A percentile compares a stretch with the other conserved stretches of the same genome.
These are phyloP conservation scores for Lasioglossum leucozonium DNA, from an alignment of 2,888 invertebrate genomes.

Conservation along the genomic window DNA sequence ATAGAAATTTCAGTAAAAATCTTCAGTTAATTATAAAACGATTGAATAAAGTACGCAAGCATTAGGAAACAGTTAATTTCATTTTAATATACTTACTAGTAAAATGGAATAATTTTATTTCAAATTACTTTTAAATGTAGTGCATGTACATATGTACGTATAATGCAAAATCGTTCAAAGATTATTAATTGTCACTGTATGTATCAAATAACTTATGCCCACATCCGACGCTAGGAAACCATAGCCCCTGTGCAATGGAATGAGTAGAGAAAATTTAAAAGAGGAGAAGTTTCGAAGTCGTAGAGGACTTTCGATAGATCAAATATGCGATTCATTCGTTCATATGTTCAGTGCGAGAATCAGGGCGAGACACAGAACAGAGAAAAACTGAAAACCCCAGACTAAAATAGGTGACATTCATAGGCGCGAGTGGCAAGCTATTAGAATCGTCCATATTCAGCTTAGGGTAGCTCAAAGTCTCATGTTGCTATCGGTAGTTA, in stretches of 20 bases:
- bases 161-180: no score
- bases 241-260: constrained; percentile 70
- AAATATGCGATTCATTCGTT: constrained; percentile 20
- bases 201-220: neutral
- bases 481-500: constrained; percentile 12
- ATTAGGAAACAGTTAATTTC: no score
- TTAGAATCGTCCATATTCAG: constrained; percentile 40
- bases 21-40: neutral
- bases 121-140: no score
- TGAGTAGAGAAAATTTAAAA: constrained; percentile 50
- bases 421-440: constrained; percentile 46
- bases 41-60: no score
- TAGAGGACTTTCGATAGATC: constrained; percentile 3
- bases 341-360: constrained; percentile 20
- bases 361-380: constrained; percentile 37
- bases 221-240: constrained; percentile 35
- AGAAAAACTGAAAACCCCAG: constrained; percentile 48
- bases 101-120: no score
- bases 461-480: constrained; percentile 25
- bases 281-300: neutral
- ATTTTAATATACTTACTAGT: no score
- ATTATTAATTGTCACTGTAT: neutral
- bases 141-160: no score
- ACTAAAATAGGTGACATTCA: constrained; percentile 42
- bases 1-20: neutral